Percentiles rank a stretch among this genome's conserved stretches.
Conservation (phyloP, 2,113 vertebrate genomes). For the Theristicus caerulescens region DNA sequence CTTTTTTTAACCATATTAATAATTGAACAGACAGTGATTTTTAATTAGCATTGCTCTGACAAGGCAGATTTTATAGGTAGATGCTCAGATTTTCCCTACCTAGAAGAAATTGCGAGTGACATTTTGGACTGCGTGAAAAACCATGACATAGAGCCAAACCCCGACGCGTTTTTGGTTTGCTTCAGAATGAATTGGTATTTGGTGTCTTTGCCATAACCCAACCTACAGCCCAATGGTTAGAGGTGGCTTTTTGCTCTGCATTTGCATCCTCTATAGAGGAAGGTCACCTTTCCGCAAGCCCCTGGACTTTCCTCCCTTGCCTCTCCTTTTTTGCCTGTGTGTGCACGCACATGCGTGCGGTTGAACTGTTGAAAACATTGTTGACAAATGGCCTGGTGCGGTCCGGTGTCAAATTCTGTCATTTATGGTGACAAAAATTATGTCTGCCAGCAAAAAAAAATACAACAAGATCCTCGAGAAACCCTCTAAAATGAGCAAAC, state of each 20-base stretch:
- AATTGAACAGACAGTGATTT: too few relatives aligned
- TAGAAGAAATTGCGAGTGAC: neutral
- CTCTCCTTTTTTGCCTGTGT: neutral
- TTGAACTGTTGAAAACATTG: slow-evolving; percentile 54
- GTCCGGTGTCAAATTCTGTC: slow-evolving; percentile 23
- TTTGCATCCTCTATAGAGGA: neutral
- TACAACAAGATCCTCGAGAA: neutral
- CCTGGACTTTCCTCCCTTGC: neutral
- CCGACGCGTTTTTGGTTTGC: accelerated
- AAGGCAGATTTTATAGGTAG: neutral
- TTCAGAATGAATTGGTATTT: accelerated
- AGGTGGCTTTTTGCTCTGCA: neutral
- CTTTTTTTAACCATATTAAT: neutral
- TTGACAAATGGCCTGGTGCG: slow-evolving; percentile 56
- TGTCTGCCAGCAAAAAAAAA: neutral
- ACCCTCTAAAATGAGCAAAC: neutral
- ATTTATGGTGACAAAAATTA: neutral
- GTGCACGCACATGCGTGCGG: neutral
- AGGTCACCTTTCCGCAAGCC: accelerated
- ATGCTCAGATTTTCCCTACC: neutral
- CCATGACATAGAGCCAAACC: accelerated
- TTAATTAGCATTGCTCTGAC: neutral
- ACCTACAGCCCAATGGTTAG: accelerated
- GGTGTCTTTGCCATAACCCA: accelerated
- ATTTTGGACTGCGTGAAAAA: neutral